Base-by-base conservation (phyloP, 2,888 invertebrate species). In the Kuschelorhynchus macadamiae region DNA sequence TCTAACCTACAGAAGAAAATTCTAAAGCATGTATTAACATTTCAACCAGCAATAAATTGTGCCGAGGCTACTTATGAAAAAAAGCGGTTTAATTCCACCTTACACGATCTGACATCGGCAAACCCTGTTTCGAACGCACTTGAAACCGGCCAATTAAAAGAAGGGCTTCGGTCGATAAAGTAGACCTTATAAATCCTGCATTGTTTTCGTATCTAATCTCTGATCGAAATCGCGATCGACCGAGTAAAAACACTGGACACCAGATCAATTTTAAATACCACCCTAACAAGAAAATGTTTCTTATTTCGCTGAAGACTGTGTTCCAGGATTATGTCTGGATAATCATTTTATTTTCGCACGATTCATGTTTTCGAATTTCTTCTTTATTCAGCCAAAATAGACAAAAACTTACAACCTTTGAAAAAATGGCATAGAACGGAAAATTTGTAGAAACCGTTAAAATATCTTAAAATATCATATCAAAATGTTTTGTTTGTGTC, bases 181-280 rank as follows among this genome's bases (percentile, higher is more conserved):
- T 79, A 80, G 80, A 77, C 77, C 81, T 78, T 80, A 82, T 82
- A 82, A 82, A 82, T 82, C 80, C 76, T 72, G 81, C 82, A 82
- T 82, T 82, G 82, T 82, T 82, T 78, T 78, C 75, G 74, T 80
- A 82, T 82, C 82, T 82, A 81, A 82, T 82, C 82, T 82, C 33
- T 60, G 75, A 82, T 82, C 82, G 79, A 81, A 78, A 82, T 82
- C 81, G 78, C 78, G 80, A 80, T 81, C 80, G 77, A 72, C 72
- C 74, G 73, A 74, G 74, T 75, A 77, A 81, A 80, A 80, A 77
- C 75, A 73, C 74, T 75, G 77, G 78, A 78, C 78, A 79, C 77
- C 77, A 78, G 78, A 81, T 81, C 80, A 79, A 80, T 81, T 81
- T 78, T 64, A 64, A 68, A 64, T 68, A 68, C 68, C 64, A 59